Evolutionary conservation across 2,797 vertebrate genomes (phyloP).

Genomic region (Tapirus indicus): DNA sequence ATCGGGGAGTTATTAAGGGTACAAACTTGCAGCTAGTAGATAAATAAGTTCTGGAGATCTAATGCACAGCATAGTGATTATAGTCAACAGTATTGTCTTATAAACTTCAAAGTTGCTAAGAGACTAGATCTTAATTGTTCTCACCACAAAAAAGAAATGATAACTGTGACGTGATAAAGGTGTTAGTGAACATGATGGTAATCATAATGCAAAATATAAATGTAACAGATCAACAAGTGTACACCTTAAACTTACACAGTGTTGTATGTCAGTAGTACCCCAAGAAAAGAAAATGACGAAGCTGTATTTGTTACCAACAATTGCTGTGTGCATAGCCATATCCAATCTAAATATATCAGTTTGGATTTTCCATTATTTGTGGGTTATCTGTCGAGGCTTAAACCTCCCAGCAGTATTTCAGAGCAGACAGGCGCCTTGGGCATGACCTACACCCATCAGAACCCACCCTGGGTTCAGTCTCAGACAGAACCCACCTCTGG

Average conservation of each 20-base stretch:
- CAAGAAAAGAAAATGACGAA: neutral
- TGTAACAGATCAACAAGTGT: too few species aligned
- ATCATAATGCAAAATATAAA: too few species aligned
- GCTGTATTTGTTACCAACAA: neutral
- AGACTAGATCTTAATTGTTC: too few species aligned
- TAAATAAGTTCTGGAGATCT: neutral
- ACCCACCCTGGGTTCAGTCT: neutral
- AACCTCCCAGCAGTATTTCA: neutral
- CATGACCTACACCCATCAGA: neutral
- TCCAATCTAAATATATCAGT: neutral
- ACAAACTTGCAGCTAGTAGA: neutral
- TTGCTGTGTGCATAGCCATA: neutral
- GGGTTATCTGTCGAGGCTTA: neutral
- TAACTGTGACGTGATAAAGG: too few species aligned
- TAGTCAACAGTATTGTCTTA: too few species aligned
- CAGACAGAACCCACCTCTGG: neutral
- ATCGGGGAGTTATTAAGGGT: neutral
- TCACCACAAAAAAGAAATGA: too few species aligned
- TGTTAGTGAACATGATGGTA: too few species aligned
- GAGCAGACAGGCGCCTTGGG: neutral
- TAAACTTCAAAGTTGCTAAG: too few species aligned
- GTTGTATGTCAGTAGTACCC: neutral
- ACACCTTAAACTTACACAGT: too few species aligned
- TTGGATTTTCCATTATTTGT: neutral
- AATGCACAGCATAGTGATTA: neutral